Evolutionary conservation across 2,113 vertebrate species (phyloP), one percentile per base, ranked within the genome.

Genomic region (Ptyas mucosa): DNA sequence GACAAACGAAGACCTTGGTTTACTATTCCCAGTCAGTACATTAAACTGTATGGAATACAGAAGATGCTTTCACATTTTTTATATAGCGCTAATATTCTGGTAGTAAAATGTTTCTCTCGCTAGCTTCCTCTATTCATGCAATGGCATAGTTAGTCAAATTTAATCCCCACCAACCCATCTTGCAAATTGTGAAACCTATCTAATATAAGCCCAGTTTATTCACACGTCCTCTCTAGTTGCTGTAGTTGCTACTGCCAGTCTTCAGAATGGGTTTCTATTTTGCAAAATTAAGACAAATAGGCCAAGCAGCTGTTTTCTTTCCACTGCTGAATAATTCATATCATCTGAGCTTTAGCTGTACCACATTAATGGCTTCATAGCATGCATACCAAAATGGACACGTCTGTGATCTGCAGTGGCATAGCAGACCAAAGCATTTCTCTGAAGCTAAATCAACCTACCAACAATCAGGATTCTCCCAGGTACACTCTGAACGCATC

Each of bases 241-340:
- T 89, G 64, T 57, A 94, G 95, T 58, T 94, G 89, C 89, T 94
- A 89, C 1, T 54, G 89, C 93, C 93, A 85, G 91, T 93, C 94
- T 97, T 93, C 92, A 92, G 10, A 69, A 69, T 10, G 69, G 21
- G 94, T 95, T 96, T 96, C 91, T 94, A 95, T 93, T 94, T 96
- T 95, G 93, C 93, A 93, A 97, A 94, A 93, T 58, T 93, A 92
- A 94, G 94, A 94, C 91, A 93, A 95, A 95, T 93, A 94, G 92
- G 95, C 96, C 75, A 93, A 96, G 89, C 96, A 97, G 95, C 95
- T 97, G 97, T 93, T 96, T 94, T 89, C 94, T 93, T 92, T 94
- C 93, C 91, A 85, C 85, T n/a, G 94, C 93, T 97, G 96, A 97
- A 96, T 97, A 96, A 97, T 97, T 97, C 94, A 96, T 94, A 92